Base-by-base conservation (phyloP, 2,797 vertebrate species). In the Acrossocheilus wenchowensis region DNA sequence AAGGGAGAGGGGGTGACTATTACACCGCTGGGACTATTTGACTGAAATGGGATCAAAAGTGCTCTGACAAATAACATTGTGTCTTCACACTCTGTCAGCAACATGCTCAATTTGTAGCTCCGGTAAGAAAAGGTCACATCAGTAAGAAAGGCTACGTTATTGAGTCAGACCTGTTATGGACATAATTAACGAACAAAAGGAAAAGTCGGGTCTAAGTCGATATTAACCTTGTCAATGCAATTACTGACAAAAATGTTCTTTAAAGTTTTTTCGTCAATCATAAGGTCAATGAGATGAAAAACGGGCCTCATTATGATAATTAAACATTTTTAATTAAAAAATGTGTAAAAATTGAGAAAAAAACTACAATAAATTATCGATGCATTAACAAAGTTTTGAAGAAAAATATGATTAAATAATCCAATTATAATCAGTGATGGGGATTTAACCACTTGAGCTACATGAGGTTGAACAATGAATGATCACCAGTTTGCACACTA, bases 1-100 rank as follows among this genome's bases (percentile, higher is more conserved):
- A 30, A 45, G 15, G 8, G 14, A 48, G 41, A 50, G 30, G 36
- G 15, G 81, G 77, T 69, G 81, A 87, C 75, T 86, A 77, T 73
- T 81, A 84, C 60, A 62, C 72, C 81, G 62, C 80, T 87, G 89
- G 84, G 88, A 84, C 64, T 68, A 78, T 81, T 77, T 81, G 66
- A 84, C 74, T 82, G 69, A 54, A 79, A 62, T 62, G 21, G 23
- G 39, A 36, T 80, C 41, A 43, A 54, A 83, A 78, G 73, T 34
- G 69, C 80, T 83, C 30, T 64, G 84, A 82, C 86, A 90, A 88
- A 84, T 73, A 87, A 77, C 48, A 69, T 43, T 54, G 26, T 57
- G 74, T 62, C 82, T 78, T 84, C 81, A 14, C 81, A 78, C 62
- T 21, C 52, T 60, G 82, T 75, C 54, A 79, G 78, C 14, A 54